Percentiles rank a stretch among this genome's conserved stretches.
Evolutionary conservation across 2,797 vertebrate species (phyloP).

Genomic region (Eulemur albifrons): DNA sequence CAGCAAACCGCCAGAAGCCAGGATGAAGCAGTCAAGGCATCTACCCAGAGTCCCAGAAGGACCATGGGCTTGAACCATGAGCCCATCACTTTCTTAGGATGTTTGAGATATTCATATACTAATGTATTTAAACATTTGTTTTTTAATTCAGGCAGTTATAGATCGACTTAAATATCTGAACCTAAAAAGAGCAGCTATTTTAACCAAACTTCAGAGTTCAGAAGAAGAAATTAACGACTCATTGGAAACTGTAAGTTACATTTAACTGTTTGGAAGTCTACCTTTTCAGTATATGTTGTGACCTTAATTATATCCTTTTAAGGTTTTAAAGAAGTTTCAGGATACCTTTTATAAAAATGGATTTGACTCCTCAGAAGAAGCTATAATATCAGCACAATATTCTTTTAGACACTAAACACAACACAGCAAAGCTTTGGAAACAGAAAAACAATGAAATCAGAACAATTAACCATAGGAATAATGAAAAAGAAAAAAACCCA

Average conservation of each 20-base stretch:
- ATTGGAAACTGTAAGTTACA: slow-evolving; percentile 85
- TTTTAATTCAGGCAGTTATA: slow-evolving; percentile 87
- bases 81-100: neutral
- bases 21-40: neutral
- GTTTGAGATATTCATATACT: neutral
- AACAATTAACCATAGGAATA: neutral
- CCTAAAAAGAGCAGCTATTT: slow-evolving; percentile 85
- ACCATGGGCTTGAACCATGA: neutral
- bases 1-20: neutral
- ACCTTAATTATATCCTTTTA: neutral
- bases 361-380: slow-evolving; percentile 1
- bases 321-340: neutral
- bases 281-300: neutral
- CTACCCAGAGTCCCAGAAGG: neutral
- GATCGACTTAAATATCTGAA: slow-evolving; percentile 90
- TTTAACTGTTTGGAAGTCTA: neutral
- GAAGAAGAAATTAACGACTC: slow-evolving; percentile 86
- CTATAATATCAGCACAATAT: neutral
- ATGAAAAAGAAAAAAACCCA: neutral
- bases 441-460: neutral
- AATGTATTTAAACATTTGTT: slow-evolving; percentile 48
- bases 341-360: neutral
- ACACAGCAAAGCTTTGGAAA: neutral
- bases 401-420: neutral
- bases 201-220: slow-evolving; percentile 86